These are phyloP conservation scores for Crotalus helleri DNA, from an alignment of 2,113 vertebrate genomes.

Conservation along the genomic window DNA sequence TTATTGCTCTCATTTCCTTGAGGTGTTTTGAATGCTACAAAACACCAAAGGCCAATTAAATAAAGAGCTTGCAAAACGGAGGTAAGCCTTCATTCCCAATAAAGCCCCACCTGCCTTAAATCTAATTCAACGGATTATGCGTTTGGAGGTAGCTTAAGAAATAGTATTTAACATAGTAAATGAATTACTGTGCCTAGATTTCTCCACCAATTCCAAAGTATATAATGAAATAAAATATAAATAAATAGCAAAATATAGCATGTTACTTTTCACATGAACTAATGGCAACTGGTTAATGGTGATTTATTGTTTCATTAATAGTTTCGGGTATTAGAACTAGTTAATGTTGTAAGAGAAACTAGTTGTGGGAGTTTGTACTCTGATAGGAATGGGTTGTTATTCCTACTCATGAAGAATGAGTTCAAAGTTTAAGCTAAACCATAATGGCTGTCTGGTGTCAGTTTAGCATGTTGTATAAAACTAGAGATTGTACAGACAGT, in stretches of 20 bases:
- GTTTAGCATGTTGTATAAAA: background rate
- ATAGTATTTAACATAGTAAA: background rate
- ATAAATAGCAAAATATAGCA: background rate
- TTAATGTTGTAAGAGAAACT: background rate
- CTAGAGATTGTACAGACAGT: background rate
- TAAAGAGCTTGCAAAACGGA: background rate
- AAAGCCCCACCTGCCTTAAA: background rate
- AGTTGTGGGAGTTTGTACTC: background rate
- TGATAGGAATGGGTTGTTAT: background rate
- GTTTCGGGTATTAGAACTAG: background rate
- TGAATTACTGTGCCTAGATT: background rate
- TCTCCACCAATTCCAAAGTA: background rate
- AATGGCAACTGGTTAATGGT: background rate
- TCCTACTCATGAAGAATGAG: background rate
- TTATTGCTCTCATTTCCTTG: slow-evolving; percentile 22
- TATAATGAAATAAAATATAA: background rate
- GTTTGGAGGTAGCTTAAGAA: background rate
- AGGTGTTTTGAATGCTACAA: background rate
- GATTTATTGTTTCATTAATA: background rate
- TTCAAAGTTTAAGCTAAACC: background rate
- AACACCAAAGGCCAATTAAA: background rate
- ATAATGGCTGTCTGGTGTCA: background rate
- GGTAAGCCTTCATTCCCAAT: background rate
- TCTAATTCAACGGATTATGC: background rate
- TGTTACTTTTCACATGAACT: background rate